phyloP scores from a whole-genome alignment of 2,113 vertebrate species.

The Megaleporinus macrocephalus region DNA sequence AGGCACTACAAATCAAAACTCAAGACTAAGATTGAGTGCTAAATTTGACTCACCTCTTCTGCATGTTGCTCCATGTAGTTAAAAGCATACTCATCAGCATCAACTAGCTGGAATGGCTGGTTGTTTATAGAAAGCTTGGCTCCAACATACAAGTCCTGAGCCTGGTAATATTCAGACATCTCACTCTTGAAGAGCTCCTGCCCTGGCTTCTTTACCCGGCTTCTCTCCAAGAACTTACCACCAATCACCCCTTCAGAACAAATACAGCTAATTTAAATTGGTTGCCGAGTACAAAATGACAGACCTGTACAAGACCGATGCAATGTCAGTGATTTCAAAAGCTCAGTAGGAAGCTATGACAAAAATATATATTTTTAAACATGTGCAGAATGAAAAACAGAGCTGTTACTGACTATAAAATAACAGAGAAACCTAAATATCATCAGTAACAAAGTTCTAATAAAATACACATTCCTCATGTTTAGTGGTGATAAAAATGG shows the following conservation, averaged over 20 bases:
- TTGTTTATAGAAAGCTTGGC: slow-evolving; percentile 81
- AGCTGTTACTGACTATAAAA: too few species aligned
- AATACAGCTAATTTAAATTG: neutral
- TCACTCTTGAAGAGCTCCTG: slow-evolving; percentile 88
- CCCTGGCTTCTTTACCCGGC: slow-evolving; percentile 85
- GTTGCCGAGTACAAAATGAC: too few species aligned
- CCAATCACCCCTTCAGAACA: slow-evolving; percentile 78
- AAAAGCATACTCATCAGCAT: slow-evolving; percentile 88
- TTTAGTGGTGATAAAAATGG: too few species aligned
- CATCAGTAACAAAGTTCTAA: too few species aligned
- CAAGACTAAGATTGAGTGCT: neutral
- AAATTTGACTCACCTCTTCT: slow-evolving; percentile 77
- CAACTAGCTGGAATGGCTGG: slow-evolving; percentile 80
- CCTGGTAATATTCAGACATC: slow-evolving; percentile 80
- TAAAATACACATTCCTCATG: too few species aligned
- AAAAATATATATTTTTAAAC: too few species aligned
- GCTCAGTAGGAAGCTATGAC: too few species aligned
- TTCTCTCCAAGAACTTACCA: slow-evolving; percentile 87
- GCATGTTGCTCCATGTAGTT: slow-evolving; percentile 88
- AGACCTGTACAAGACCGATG: too few species aligned
- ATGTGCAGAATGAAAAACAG: too few species aligned
- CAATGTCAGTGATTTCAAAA: too few species aligned
- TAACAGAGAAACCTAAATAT: too few species aligned
- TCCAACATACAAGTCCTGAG: slow-evolving; percentile 88
- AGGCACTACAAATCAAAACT: neutral